These are phyloP conservation scores for Odontomyia ornata DNA, from an alignment of 2,888 invertebrate genomes.

Conservation along the genomic window DNA sequence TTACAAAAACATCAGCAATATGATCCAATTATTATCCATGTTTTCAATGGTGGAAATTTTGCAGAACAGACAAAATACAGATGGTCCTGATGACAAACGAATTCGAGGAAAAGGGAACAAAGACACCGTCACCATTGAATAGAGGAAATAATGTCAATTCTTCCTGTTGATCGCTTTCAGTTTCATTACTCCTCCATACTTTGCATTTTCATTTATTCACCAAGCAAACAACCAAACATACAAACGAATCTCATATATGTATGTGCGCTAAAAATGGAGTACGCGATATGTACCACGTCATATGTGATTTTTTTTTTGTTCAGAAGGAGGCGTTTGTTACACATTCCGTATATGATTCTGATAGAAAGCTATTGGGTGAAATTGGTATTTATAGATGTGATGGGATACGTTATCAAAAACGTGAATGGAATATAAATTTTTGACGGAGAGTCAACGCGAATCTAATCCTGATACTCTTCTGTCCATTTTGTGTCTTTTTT, in stretches of 20 bases:
- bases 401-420: constrained; percentile 45
- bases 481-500: neutral
- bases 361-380: constrained; percentile 34
- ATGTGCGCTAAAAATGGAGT: neutral
- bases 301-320: constrained; percentile 22
- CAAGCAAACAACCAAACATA: neutral
- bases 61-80: neutral
- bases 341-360: constrained; percentile 2
- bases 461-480: neutral
- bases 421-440: constrained; percentile 45
- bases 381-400: constrained; percentile 46
- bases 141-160: constrained; percentile 14
- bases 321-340: constrained; percentile 18
- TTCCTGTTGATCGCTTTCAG: constrained; percentile 37
- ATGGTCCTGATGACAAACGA: neutral
- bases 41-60: neutral
- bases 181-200: constrained; percentile 28
- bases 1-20: neutral
- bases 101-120: neutral
- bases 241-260: neutral
- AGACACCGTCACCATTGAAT: neutral
- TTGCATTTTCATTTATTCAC: constrained; percentile 28
- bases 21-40: constrained; percentile 28
- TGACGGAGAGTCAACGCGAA: constrained; percentile 7
- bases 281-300: neutral